Evolutionary conservation across 2,113 vertebrate genomes (phyloP).

Genomic region (Chaetodon auriga): DNA sequence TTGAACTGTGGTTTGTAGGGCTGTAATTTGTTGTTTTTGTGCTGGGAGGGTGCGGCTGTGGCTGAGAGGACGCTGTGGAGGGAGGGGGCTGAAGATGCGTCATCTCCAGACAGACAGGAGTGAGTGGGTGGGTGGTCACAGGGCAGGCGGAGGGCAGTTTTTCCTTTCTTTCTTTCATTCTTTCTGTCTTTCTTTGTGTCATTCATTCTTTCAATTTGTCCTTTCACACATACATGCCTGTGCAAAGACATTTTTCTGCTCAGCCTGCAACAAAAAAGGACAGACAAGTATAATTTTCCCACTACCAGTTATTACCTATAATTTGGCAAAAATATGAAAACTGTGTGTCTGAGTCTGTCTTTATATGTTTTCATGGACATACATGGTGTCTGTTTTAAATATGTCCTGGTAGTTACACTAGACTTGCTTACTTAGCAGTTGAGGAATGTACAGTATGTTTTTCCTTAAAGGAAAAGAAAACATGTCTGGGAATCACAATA

Average conservation of each 20-base stretch:
- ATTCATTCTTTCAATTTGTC: neutral
- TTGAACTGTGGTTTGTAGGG: slow-evolving; percentile 53
- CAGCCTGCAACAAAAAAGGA: neutral
- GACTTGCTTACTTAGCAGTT: slow-evolving; percentile 38
- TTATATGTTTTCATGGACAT: slow-evolving; percentile 26
- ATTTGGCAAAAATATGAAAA: slow-evolving; percentile 30
- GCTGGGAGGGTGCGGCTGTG: slow-evolving; percentile 75
- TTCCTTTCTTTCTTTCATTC: neutral
- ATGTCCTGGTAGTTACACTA: neutral
- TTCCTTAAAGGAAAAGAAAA: slow-evolving; percentile 39
- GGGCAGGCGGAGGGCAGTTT: slow-evolving; percentile 62
- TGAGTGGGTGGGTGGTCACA: slow-evolving; percentile 73
- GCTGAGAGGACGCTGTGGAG: slow-evolving; percentile 52
- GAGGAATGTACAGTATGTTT: slow-evolving; percentile 59
- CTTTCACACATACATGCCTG: neutral
- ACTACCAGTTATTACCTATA: slow-evolving; percentile 5
- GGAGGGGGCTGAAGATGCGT: slow-evolving; percentile 64
- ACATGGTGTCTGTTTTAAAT: slow-evolving; percentile 29
- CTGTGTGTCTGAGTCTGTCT: slow-evolving; percentile 13
- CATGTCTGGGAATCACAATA: slow-evolving; percentile 50
- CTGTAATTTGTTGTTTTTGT: slow-evolving; percentile 82
- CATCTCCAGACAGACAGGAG: slow-evolving; percentile 76
- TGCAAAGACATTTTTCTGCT: slow-evolving; percentile 11
- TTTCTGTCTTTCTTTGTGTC: neutral
- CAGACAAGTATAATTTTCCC: neutral